phyloP scores from a whole-genome alignment of 2,113 vertebrate genomes.

The Rattus rattus region DNA sequence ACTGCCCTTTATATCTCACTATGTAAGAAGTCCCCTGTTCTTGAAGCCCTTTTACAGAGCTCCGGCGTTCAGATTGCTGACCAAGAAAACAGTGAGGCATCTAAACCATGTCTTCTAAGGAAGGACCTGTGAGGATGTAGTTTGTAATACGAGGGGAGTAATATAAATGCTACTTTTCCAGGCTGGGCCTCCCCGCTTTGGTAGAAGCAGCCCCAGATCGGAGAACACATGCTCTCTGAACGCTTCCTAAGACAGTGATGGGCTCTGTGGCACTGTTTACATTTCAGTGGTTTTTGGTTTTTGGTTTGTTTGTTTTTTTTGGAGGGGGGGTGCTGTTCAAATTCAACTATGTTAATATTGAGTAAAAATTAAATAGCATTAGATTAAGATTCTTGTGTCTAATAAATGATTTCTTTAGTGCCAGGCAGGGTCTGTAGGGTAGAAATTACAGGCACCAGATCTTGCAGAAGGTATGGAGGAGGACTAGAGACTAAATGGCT shows the following conservation, averaged over 20 bases:
- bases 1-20: background rate
- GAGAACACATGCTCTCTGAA: background rate
- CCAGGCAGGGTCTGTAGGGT: background rate
- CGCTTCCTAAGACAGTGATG: background rate
- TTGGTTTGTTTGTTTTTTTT: background rate
- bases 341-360: background rate
- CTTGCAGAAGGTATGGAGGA: background rate
- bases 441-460: accelerated
- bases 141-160: background rate
- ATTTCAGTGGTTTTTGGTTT: background rate
- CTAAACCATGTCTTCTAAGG: background rate
- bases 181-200: slow-evolving; percentile 6
- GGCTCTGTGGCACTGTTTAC: slow-evolving; percentile 1
- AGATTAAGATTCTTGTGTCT: background rate
- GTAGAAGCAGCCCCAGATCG: slow-evolving; percentile 1
- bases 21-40: background rate
- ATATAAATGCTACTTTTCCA: slow-evolving; percentile 47
- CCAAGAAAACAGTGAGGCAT: background rate
- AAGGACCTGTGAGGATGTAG: background rate
- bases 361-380: background rate
- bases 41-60: background rate
- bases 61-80: background rate
- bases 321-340: background rate
- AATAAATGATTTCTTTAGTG: background rate
- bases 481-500: background rate